Evolutionary conservation across 1,140 invertebrate genomes (phyloP), one percentile per base, ranked within the genome.

Genomic region (Riptortus pedestris): DNA sequence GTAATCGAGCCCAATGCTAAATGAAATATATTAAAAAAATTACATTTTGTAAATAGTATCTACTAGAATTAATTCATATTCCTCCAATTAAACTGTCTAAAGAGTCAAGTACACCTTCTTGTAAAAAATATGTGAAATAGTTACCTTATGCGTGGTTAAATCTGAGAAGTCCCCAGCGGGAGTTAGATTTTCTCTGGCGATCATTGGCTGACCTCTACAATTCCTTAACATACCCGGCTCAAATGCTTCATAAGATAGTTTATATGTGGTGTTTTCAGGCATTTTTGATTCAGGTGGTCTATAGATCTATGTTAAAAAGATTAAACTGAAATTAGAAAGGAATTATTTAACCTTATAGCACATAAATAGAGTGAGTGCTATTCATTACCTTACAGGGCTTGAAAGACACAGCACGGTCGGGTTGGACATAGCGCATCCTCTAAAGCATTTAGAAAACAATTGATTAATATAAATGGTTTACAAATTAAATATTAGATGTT

Each of bases 201-300:
- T 60, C 12, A 48, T 24, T 9, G 65, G 67, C 16, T 47, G 43
- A 27, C 67, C 67, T 33, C 64, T 57, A 26, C 67, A 68, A 27
- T 51, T 45, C 31, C 63, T 60, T 28, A 68, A 14, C 27, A 64
- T 24, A 22, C 66, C 62, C 7, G 65, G 65, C 24, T 68, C 67
- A 20, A 68, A 65, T 9, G 65, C 65, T 43, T 68, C 65, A 28
- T 63, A 68, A 2, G 67, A 68, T 60, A 65, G 28, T 28, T 68
- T 68, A 31, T 68, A 68, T 4, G 67, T 68, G 7, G 67, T 66
- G n/a, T 57, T 31, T 28, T 63, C 61, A n/a, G 65, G 52, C 51
- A 68, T 63, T 61, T 66, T 62, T 9, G 24, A 55, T 24, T 68
- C 67, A 22, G 67, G 67, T 14, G 48, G 38, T 43, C 51, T 66